Base-by-base conservation (phyloP, 2,888 invertebrate species). In the Periphyllus acericola region DNA sequence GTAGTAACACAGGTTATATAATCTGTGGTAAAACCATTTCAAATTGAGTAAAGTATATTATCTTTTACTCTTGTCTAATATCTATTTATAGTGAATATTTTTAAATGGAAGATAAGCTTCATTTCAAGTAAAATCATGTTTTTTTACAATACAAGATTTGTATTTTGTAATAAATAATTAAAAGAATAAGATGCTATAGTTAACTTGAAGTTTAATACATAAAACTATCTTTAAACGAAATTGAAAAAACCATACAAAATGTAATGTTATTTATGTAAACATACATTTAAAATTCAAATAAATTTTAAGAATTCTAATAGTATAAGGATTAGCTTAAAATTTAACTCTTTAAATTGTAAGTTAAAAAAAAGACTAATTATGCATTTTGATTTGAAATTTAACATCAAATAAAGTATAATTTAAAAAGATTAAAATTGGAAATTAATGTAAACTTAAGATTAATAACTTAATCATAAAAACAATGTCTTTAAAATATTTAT, bases 401-500 rank as follows among this genome's bases (percentile, higher is more conserved):
- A 82, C 82, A 75, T 25, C 14, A 76, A 76, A 75, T 21, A 74
- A 32, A 74, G 40, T 75, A 32, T 14, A 75, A 40, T 66, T 75
- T 29, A 60, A 75, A 1, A 60, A 36, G 11, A 36, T 60, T 36
- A 60, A 36, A 11, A 36, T 32, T 36, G 29, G 52, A 60, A 84
- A 84, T 78, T 34, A 76, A 76, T 19, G n/a, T 68, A 2, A 76
- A 40, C 25, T 66, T 75, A 76, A 76, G 1, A 84, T 66, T 84
- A 66, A 9, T n/a, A 46, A 76, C 66, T 68, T 84, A 46, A 76
- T 34, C 25, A 46, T 84, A 68, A 84, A 66, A 78, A 76, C 52
- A 85, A 85, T 78, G 68, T 85, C 76, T 78, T 85, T 76, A 85
- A 85, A 85, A 32, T 32, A 75, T 29, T 74, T 46, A 55, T 46